phyloP scores from a whole-genome alignment of 2,113 vertebrate genomes.

The Aptenodytes patagonicus region DNA sequence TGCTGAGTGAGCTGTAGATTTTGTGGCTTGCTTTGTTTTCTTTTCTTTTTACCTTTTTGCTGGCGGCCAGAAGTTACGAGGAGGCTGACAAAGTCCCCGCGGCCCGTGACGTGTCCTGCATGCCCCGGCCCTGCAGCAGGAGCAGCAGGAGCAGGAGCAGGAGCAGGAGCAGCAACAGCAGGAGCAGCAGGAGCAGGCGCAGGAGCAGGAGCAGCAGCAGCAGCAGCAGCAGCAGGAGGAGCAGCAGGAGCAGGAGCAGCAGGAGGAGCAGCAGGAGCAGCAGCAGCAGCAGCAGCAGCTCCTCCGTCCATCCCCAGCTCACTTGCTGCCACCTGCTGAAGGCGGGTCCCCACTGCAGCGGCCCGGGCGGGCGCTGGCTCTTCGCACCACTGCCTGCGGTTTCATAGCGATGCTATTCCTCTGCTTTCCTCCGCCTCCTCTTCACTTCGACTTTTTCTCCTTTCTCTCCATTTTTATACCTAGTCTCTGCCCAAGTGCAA shows the following conservation, averaged over 20 bases:
- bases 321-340: constrained; percentile 60
- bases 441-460: not conserved
- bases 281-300: not conserved
- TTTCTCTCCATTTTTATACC: not conserved
- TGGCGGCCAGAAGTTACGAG: not conserved
- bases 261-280: too few relatives aligned
- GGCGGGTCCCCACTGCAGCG: not conserved
- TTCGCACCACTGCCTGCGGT: rapidly evolving
- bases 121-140: not conserved
- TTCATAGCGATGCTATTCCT: not conserved
- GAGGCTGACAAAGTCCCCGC: not conserved
- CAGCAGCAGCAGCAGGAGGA: too few relatives aligned
- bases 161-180: too few relatives aligned
- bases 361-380: not conserved
- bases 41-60: not conserved
- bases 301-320: not conserved
- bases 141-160: too few relatives aligned
- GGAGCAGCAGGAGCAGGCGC: too few relatives aligned
- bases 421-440: not conserved
- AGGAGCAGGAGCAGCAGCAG: too few relatives aligned
- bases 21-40: not conserved
- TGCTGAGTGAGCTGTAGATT: not conserved
- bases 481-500: not conserved
- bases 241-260: too few relatives aligned
- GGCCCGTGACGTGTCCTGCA: not conserved